Percentiles rank a stretch among this genome's conserved stretches.
These are phyloP conservation scores for Reinhardtius hippoglossoides DNA, from an alignment of 2,113 vertebrate genomes.

Conservation along the genomic window DNA sequence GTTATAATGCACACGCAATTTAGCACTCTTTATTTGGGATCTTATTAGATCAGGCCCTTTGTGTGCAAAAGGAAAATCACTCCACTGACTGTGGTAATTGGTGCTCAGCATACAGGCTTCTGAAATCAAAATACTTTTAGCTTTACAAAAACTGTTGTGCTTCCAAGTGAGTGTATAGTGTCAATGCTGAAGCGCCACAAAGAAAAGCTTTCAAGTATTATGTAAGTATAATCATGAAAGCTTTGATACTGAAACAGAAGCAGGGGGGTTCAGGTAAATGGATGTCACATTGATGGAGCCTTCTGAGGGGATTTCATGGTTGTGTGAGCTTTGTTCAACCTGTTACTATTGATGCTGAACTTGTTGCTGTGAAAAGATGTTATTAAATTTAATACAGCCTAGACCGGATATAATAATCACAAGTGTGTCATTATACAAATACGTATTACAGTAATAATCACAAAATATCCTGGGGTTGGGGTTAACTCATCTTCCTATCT, in stretches of 20 bases:
- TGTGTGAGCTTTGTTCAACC: slow-evolving; percentile 39
- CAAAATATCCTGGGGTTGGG: background rate
- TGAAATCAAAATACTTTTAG: slow-evolving; percentile 33
- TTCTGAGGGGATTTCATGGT: slow-evolving; percentile 50
- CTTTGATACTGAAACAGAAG: slow-evolving; percentile 31
- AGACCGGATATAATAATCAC: slow-evolving; percentile 17
- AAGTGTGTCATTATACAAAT: slow-evolving; percentile 11
- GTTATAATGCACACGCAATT: no score
- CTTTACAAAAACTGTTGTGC: slow-evolving; percentile 7
- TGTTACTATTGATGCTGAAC: slow-evolving; percentile 46
- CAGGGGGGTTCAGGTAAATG: slow-evolving; percentile 9
- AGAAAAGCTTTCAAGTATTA: slow-evolving; percentile 30
- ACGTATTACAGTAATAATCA: background rate
- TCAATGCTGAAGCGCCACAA: slow-evolving; percentile 37
- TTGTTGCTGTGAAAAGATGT: slow-evolving; percentile 43
- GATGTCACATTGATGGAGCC: slow-evolving; percentile 25
- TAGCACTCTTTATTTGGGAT: no score
- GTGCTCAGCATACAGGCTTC: slow-evolving; percentile 1
- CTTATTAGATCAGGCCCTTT: no score
- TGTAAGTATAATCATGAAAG: slow-evolving; percentile 36
- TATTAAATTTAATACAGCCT: slow-evolving; percentile 29
- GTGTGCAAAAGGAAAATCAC: slow-evolving; percentile 20
- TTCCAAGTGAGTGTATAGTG: slow-evolving; percentile 20
- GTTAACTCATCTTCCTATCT: background rate
- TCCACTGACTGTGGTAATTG: slow-evolving; percentile 18